Conservation (phyloP, 2,113 vertebrate species). For the Guaruba guarouba region DNA sequence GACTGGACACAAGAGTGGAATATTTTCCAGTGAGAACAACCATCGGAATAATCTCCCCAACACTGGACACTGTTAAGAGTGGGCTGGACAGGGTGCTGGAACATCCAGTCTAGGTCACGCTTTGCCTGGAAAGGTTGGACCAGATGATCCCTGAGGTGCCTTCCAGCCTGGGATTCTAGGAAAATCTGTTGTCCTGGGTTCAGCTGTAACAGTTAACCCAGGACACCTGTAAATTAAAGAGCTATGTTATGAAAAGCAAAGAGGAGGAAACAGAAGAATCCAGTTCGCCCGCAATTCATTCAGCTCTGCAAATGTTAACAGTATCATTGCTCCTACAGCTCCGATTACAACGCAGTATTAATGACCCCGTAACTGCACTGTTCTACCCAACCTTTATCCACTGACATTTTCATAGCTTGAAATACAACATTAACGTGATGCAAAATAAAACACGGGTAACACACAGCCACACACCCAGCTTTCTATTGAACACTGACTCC, state of each 20-base stretch:
- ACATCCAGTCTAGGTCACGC: neutral
- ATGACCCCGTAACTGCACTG: neutral
- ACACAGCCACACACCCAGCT: neutral
- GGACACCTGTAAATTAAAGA: neutral
- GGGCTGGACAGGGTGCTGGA: neutral
- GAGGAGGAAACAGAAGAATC: neutral
- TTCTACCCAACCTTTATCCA: neutral
- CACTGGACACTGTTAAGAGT: neutral
- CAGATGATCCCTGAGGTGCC: neutral
- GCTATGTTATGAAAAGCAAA: neutral
- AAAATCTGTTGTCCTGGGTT: neutral
- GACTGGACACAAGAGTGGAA: neutral
- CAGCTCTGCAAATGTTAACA: conserved; percentile 33
- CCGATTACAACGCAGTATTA: neutral
- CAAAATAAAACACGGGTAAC: neutral
- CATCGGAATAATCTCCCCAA: neutral
- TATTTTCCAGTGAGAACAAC: neutral
- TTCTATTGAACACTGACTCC: neutral
- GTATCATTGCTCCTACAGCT: neutral
- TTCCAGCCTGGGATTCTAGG: neutral
- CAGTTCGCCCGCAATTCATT: neutral
- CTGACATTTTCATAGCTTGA: conserved; percentile 12
- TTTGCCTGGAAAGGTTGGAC: neutral
- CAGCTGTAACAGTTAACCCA: neutral
- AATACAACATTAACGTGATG: neutral